Percentiles rank a stretch among this genome's conserved stretches.
Conservation (phyloP, 53 echinoderm and acorn worm species). For the Paracentrotus lividus region DNA sequence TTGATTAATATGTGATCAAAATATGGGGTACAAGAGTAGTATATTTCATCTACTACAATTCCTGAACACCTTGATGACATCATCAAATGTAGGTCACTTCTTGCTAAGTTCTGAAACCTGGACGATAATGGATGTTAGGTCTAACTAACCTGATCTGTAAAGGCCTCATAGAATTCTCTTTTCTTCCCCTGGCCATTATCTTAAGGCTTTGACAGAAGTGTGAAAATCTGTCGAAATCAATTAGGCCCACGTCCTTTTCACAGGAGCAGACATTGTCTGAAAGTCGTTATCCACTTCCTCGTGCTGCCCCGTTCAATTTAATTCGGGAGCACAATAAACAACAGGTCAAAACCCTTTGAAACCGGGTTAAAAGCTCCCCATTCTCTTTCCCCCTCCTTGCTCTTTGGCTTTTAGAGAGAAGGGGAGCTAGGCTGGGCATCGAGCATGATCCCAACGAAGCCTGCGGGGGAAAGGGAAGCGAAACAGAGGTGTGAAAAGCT, state of each 20-base stretch:
- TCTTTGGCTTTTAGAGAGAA: background rate
- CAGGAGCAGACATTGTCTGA: conserved; percentile 29
- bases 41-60: background rate
- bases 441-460: background rate
- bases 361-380: conserved; percentile 54
- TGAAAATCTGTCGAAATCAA: conserved; percentile 66
- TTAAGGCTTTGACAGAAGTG: conserved; percentile 48
- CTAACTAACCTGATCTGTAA: background rate
- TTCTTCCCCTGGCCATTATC: conserved; percentile 6
- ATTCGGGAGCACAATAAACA: conserved; percentile 47
- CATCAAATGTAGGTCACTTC: conserved; percentile 22
- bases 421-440: background rate
- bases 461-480: conserved; percentile 59
- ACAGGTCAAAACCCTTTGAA: conserved; percentile 46
- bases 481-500: conserved; percentile 67
- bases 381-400: background rate
- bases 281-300: conserved; percentile 53
- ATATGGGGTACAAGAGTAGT: background rate
- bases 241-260: conserved; percentile 48
- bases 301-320: conserved; percentile 57
- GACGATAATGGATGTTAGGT: background rate
- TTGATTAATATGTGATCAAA: no score
- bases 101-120: no score
- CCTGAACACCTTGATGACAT: background rate
- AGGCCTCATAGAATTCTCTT: background rate